Base-by-base conservation (phyloP, 2,113 vertebrate species). In the Nothocercus nigrocapillus region DNA sequence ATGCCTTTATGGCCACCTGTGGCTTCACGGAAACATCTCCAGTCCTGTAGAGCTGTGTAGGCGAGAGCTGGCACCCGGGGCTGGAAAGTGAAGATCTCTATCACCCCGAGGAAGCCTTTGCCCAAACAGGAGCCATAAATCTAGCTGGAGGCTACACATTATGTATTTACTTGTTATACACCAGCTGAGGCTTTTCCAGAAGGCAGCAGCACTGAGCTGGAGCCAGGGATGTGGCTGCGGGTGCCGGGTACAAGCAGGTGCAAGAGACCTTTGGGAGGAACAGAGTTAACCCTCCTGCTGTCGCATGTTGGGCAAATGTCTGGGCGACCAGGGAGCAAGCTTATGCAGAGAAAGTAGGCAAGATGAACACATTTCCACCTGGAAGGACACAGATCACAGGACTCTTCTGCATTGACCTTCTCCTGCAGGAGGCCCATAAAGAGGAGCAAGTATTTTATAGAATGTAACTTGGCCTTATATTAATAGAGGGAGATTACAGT, bases 401-500 rank as follows among this genome's bases (percentile, higher is more conserved):
- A n/a, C 11, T 49, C 40, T 77, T 54, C 42, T 15, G 47, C 11
- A 13, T 80, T 69, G 5, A 8, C 13, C 13, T 66, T 69, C 45
- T 12, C 19, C 30, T 85, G 24, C 49, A 80, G 67, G 54, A 66
- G 36, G 8, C 18, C 54, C 21, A 45, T 32, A 47, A 89, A 76
- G 15, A 83, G 36, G 44, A 78, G 40, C 9, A 81, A 25, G 25
- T 77, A 67, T 49, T 94, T 88, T 78, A 75, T 47, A 58, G 69
- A 45, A 75, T 75, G 47, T 78, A 90, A 58, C 17, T 36, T n/a
- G 2, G 9, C 88, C 51, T 92, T 61, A 38, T n/a, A 61, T 61
- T 82, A 88, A 79, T 68, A 90, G 69, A 68, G 38, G 42, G 67
- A 91, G 64, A 75, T 90, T 95, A 40, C 44, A 89, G 53, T 58